Conservation (phyloP, 2,113 vertebrate species). For the Calyptomena viridis region DNA sequence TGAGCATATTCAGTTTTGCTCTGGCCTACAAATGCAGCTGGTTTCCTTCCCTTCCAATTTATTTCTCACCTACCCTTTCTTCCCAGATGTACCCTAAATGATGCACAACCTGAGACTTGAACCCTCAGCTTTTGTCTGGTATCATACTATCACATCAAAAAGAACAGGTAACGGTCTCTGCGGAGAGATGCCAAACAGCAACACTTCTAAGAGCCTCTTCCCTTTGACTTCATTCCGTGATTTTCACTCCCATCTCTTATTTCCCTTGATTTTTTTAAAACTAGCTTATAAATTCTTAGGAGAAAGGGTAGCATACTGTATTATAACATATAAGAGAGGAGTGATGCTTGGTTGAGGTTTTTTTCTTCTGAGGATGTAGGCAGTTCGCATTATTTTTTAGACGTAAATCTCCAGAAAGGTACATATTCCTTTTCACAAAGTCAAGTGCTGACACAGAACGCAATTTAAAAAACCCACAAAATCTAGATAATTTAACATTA, state of each 20-base stretch:
- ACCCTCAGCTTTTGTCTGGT: not conserved
- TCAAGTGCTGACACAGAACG: not conserved
- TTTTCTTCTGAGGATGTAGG: not conserved
- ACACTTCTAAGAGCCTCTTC: not conserved
- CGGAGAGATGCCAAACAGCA: not conserved
- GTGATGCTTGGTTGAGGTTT: not conserved
- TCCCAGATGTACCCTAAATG: not conserved
- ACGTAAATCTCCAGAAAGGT: not conserved
- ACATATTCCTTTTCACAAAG: not conserved
- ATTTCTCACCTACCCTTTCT: not conserved
- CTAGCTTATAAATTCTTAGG: not conserved
- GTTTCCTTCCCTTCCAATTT: not conserved
- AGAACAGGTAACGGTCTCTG: fast-evolving
- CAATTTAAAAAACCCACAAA: not conserved
- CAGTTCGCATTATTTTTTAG: not conserved
- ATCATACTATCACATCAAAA: not conserved
- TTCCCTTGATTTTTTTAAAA: not conserved
- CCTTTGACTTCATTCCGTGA: not conserved
- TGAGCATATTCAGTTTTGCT: not conserved
- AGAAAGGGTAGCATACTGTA: not conserved
- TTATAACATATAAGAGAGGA: not conserved
- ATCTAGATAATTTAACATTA: not conserved
- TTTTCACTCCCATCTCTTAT: not conserved
- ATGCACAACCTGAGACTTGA: not conserved
- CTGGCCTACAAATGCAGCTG: not conserved